phyloP scores from a whole-genome alignment of 2,888 invertebrate genomes.

The Ectemnius cavifrons region DNA sequence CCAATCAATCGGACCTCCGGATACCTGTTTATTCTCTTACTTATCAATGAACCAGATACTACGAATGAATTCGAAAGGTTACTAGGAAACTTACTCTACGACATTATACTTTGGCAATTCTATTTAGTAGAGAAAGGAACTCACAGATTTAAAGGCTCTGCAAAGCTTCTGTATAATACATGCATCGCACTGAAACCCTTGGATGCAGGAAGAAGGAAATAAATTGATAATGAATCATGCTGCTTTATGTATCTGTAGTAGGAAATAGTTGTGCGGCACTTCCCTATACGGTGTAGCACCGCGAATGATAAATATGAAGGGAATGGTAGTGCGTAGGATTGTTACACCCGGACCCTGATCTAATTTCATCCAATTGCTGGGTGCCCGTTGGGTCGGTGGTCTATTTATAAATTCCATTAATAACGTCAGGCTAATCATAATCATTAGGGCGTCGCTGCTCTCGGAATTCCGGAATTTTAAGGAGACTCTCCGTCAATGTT shows the following conservation, averaged over 20 bases:
- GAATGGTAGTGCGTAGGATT: conserved; percentile 23
- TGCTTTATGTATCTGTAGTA: too few relatives aligned
- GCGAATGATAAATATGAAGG: conserved; percentile 11
- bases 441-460: conserved; percentile 9
- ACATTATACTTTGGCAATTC: too few relatives aligned
- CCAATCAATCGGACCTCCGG: not conserved
- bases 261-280: not conserved
- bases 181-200: too few relatives aligned
- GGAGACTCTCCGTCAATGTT: not conserved
- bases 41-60: too few relatives aligned
- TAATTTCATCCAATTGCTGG: conserved; percentile 46
- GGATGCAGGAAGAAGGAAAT: too few relatives aligned
- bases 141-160: too few relatives aligned
- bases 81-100: too few relatives aligned
- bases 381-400: conserved; percentile 14
- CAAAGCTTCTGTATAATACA: too few relatives aligned
- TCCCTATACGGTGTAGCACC: not conserved
- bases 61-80: not conserved
- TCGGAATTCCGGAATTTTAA: conserved; percentile 16
- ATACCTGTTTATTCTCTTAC: too few relatives aligned
- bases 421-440: conserved; percentile 25
- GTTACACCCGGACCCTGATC: conserved; percentile 29
- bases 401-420: conserved; percentile 45
- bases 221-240: too few relatives aligned
- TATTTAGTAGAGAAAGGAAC: too few relatives aligned